Evolutionary conservation across 2,797 vertebrate genomes (phyloP), one percentile per base, ranked within the genome.

Genomic region (Hemibagrus guttatus): DNA sequence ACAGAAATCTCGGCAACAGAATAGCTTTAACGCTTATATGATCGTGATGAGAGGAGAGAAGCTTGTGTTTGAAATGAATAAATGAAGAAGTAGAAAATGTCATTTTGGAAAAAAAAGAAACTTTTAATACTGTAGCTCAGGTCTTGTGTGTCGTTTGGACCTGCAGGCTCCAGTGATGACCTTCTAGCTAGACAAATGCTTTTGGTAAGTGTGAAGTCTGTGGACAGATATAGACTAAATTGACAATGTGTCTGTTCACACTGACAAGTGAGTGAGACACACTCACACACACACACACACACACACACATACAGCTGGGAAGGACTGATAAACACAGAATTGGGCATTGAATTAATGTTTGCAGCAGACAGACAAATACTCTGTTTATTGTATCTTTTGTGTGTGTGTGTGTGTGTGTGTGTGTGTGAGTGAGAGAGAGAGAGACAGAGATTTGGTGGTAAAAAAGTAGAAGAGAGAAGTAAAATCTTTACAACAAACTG

Each of bases 241-340:
- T 52, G 84, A 86, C 88, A 91, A 63, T 86, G 85, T 90, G 86
- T 79, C 71, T 86, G 90, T 91, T 81, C 89, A 84, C 79, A 89
- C 85, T 86, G 84, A 87, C 88, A 76, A 75, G 68, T 81, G 80
- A 83, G 83, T 61, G 69, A 74, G 66, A 66, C 52, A 85, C 71
- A 83, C 84, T 86, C 46, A 89, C 61, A 12, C 83, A 91, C 39
- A 35, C 80, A 87, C 66, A 81, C 63, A 59, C 56, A 54, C 7
- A 63, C 31, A 84, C 68, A 85, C 84, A 88, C 39, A 88, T 79
- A 87, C 88, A 85, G 78, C 84, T 89, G 82, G n/a, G 68, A 17
- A 71, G 68, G 63, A 28, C 86, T 87, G 86, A 87, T 87, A 87
- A 80, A 87, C 78, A 87, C 72, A 78, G 86, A 85, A 84, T 54